Percentiles rank a stretch among this genome's conserved stretches.
Evolutionary conservation across 2,113 vertebrate genomes (phyloP).

Genomic region (Spilogale gracilis): DNA sequence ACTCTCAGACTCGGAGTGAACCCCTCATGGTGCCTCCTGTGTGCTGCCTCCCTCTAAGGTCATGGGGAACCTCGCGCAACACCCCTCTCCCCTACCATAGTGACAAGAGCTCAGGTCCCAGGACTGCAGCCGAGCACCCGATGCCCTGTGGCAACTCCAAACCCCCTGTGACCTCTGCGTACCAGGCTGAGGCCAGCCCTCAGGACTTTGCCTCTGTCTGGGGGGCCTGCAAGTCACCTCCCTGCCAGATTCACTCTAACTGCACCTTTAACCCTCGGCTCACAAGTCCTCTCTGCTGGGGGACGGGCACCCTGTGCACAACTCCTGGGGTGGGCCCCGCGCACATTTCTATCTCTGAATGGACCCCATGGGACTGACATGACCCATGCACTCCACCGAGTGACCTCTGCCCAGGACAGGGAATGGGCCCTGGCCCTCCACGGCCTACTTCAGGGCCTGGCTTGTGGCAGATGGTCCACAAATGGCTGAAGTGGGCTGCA

Average conservation of each 20-base stretch:
- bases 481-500: not conserved
- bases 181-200: not conserved
- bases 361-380: not conserved
- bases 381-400: not conserved
- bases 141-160: not conserved
- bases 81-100: no score
- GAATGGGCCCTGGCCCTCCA: not conserved
- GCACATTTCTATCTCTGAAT: no score
- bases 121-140: accelerated
- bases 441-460: not conserved
- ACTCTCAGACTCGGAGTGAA: not conserved
- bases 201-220: not conserved
- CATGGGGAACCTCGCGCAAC: no score
- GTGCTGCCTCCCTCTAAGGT: not conserved
- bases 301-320: not conserved
- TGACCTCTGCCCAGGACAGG: not conserved
- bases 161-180: not conserved
- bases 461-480: no score
- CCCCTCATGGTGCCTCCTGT: accelerated
- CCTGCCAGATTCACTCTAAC: not conserved
- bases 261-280: not conserved
- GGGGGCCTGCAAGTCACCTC: not conserved
- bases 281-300: not conserved
- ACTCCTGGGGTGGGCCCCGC: no score
- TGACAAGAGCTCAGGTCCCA: not conserved